A percentile compares a stretch with the other conserved stretches of the same genome.
Evolutionary conservation across 2,113 vertebrate genomes (phyloP).

Genomic region (Elachura formosa): DNA sequence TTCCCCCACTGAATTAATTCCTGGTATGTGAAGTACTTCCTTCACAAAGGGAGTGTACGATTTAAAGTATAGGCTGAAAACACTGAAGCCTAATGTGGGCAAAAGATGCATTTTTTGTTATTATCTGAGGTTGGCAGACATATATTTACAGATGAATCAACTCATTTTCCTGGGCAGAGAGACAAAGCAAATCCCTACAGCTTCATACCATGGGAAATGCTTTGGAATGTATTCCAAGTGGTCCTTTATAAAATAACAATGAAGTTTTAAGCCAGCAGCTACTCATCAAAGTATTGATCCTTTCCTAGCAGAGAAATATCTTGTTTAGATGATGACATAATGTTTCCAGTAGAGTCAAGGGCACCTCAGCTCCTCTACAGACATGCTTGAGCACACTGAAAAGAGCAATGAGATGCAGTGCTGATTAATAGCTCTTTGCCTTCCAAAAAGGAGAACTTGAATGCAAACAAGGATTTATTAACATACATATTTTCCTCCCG

Average conservation of each 20-base stretch:
- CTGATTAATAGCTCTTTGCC: neutral
- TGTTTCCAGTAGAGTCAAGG: neutral
- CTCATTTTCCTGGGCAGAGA: neutral
- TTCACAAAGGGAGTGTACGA: neutral
- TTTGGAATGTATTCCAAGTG: conserved; percentile 5
- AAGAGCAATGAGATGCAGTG: neutral
- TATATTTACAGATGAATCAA: neutral
- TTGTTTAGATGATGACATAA: neutral
- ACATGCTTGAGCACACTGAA: neutral
- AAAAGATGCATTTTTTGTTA: neutral
- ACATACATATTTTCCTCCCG: neutral
- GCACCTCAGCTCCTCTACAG: neutral
- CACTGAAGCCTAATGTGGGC: neutral
- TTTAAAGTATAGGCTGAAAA: neutral
- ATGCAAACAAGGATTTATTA: neutral
- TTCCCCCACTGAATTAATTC: neutral
- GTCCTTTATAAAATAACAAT: neutral
- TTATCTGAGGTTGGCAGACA: conserved; percentile 11
- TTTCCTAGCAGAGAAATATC: neutral
- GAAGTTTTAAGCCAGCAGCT: neutral
- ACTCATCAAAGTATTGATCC: conserved; percentile 23
- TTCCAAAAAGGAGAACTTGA: neutral
- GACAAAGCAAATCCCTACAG: neutral
- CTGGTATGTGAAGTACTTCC: neutral
- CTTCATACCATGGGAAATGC: neutral